These are phyloP conservation scores for Corythornis cristatus DNA, from an alignment of 2,113 vertebrate genomes.

Conservation along the genomic window DNA sequence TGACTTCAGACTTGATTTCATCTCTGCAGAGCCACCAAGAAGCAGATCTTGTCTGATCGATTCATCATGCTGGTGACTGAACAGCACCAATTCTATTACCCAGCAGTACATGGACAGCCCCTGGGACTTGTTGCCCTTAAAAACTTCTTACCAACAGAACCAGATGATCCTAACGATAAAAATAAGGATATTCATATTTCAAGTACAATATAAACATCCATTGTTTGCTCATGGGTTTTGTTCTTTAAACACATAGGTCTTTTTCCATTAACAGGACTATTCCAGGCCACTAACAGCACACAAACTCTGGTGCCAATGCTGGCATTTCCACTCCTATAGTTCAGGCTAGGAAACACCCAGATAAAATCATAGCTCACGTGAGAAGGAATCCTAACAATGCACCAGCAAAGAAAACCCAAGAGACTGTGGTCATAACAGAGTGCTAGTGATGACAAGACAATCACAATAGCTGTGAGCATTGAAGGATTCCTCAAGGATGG, in stretches of 20 bases:
- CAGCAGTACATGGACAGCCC: not conserved
- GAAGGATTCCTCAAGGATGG: not conserved
- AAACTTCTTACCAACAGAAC: not conserved
- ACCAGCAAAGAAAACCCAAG: not conserved
- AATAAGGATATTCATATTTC: too few species aligned
- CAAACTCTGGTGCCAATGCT: not conserved
- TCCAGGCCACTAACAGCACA: not conserved
- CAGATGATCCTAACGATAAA: not conserved
- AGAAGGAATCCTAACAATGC: not conserved
- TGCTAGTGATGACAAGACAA: not conserved
- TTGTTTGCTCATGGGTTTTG: not conserved
- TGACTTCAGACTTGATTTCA: not conserved
- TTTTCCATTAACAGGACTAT: not conserved
- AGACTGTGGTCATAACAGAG: not conserved
- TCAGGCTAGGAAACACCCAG: not conserved
- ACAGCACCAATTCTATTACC: not conserved
- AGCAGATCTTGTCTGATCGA: not conserved
- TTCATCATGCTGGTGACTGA: not conserved
- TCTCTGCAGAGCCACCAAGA: not conserved
- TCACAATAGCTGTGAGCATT: not conserved
- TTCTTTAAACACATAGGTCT: not conserved
- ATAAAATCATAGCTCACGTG: not conserved
- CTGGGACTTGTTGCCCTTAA: not conserved
- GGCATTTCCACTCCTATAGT: not conserved
- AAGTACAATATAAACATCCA: not conserved